These are phyloP conservation scores for Phaedon cochleariae DNA, from an alignment of 2,888 invertebrate genomes.

Conservation along the genomic window DNA sequence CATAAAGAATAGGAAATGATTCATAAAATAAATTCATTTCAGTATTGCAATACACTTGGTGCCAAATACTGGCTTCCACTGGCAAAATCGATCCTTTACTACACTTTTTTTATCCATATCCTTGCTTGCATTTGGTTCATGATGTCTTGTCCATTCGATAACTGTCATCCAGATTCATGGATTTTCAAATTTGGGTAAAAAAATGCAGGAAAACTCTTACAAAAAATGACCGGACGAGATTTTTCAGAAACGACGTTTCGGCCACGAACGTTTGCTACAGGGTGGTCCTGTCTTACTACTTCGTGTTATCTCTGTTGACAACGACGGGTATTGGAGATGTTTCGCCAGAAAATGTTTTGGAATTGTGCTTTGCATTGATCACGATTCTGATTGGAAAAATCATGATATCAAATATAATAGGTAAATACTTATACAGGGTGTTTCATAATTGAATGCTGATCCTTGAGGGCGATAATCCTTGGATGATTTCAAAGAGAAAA, in stretches of 20 bases:
- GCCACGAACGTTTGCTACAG: conserved; percentile 18
- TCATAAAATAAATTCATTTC: conserved; percentile 10
- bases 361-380: conserved; percentile 64
- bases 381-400: conserved; percentile 60
- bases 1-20: too few species aligned
- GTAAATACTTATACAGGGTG: conserved; percentile 9
- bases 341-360: conserved; percentile 62
- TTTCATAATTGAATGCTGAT: too few species aligned
- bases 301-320: conserved; percentile 64
- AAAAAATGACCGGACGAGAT: not conserved
- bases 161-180: conserved; percentile 38
- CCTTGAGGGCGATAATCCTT: too few species aligned
- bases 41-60: conserved; percentile 21
- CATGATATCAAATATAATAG: conserved; percentile 23
- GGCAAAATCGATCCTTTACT: conserved; percentile 19
- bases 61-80: conserved; percentile 16
- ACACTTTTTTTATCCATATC: conserved; percentile 36
- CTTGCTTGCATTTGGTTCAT: conserved; percentile 43
- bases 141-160: conserved; percentile 43
- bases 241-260: conserved; percentile 16
- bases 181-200: conserved; percentile 20
- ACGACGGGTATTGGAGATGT: conserved; percentile 67
- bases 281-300: conserved; percentile 59
- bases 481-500: too few species aligned
- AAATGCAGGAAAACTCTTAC: too few species aligned